Conservation (phyloP, 2,888 invertebrate genomes). For the Agelastica alni region DNA sequence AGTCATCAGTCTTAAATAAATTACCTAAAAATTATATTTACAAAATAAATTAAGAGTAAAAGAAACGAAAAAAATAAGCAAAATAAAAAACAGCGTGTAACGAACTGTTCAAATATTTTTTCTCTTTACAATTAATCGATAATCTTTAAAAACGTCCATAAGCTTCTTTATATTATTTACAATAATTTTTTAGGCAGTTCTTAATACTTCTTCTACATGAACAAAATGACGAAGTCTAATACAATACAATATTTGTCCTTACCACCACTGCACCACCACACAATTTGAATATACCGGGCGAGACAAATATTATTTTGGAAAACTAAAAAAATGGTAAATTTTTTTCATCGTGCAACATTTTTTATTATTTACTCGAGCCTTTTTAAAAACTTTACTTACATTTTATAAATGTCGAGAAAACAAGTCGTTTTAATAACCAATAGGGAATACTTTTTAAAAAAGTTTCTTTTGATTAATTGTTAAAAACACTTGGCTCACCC, state of each 20-base stretch:
- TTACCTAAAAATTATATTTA: constrained; percentile 48
- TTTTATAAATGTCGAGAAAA: too few relatives aligned
- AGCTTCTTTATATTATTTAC: constrained; percentile 36
- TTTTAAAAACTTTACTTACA: too few relatives aligned
- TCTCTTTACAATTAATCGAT: constrained; percentile 33
- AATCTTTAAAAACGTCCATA: constrained; percentile 31
- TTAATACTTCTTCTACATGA: constrained; percentile 34
- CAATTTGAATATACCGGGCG: constrained; percentile 9
- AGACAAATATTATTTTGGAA: too few relatives aligned
- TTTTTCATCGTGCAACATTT: too few relatives aligned
- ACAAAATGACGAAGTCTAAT: constrained; percentile 35
- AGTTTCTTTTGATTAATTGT: not conserved
- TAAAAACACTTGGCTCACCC: not conserved
- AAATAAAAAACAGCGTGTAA: constrained; percentile 25
- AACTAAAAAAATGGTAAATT: not conserved
- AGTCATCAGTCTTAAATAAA: constrained; percentile 55
- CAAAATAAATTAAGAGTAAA: constrained; percentile 36
- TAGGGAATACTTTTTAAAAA: not conserved
- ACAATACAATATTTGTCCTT: constrained; percentile 24
- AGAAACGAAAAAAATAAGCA: constrained; percentile 22
- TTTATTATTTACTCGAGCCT: too few relatives aligned
- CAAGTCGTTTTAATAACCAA: not conserved
- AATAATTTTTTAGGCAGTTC: constrained; percentile 36
- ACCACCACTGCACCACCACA: constrained; percentile 22
- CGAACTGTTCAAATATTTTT: constrained; percentile 27